Conservation (phyloP, 2,888 invertebrate species). For the Caenorhabditis sinica region DNA sequence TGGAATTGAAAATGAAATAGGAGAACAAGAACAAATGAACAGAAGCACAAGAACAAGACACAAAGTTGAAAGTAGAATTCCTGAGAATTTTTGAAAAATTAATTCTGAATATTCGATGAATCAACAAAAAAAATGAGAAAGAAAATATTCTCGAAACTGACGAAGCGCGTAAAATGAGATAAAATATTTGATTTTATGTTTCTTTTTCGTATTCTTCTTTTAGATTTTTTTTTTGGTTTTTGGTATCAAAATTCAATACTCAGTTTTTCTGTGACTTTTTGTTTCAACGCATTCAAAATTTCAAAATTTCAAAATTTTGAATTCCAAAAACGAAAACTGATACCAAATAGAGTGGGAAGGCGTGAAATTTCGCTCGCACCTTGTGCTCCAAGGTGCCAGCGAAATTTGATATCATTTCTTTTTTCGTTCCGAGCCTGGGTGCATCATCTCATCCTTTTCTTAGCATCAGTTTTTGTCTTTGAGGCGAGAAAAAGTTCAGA, state of each 20-base stretch:
- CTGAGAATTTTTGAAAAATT: slow-evolving; percentile 20
- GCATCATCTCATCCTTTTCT: slow-evolving; percentile 27
- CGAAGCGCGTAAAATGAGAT: slow-evolving; percentile 36
- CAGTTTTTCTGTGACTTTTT: slow-evolving; percentile 9
- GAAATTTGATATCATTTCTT: slow-evolving; percentile 56
- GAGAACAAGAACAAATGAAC: slow-evolving; percentile 1
- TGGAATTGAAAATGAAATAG: neutral
- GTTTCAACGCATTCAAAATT: neutral
- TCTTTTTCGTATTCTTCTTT: slow-evolving; percentile 4
- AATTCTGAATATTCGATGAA: slow-evolving; percentile 47
- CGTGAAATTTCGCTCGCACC: slow-evolving; percentile 23
- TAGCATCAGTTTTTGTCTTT: neutral
- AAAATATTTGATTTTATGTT: slow-evolving; percentile 22
- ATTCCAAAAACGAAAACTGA: slow-evolving; percentile 31
- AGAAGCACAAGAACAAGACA: slow-evolving; percentile 12
- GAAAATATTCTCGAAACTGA: slow-evolving; percentile 21
- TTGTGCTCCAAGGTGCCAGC: slow-evolving; percentile 26
- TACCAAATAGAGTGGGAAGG: slow-evolving; percentile 51
- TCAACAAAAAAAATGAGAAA: slow-evolving; percentile 25
- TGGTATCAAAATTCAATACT: slow-evolving; percentile 25
- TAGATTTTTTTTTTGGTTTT: neutral
- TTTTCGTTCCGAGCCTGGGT: slow-evolving; percentile 13
- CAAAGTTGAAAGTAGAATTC: slow-evolving; percentile 5
- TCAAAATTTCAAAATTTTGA: neutral
- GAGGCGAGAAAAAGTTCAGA: slow-evolving; percentile 3